Evolutionary conservation across 2,888 invertebrate genomes (phyloP).

Genomic region (Noctua janthe): DNA sequence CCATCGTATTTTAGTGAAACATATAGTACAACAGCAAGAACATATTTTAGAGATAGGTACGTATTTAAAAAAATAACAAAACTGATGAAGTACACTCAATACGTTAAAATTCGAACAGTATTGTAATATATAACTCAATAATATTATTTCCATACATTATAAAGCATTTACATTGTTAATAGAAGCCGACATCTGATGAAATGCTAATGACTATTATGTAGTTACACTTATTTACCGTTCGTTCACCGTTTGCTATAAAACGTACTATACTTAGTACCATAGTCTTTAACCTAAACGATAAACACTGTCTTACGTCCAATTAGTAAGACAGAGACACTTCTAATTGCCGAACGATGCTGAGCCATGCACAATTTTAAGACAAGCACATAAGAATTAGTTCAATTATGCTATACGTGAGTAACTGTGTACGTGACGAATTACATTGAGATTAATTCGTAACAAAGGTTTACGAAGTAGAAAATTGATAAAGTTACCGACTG

Average conservation of each 20-base stretch:
- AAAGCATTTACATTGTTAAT: constrained; percentile 69
- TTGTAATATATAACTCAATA: constrained; percentile 26
- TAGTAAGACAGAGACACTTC: constrained; percentile 58
- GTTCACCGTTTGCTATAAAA: constrained; percentile 56
- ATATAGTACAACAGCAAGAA: constrained; percentile 58
- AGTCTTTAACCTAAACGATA: constrained; percentile 62
- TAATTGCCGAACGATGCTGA: constrained; percentile 56
- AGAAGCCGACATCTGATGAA: constrained; percentile 64
- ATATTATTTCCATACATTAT: constrained; percentile 54
- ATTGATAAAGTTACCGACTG: neutral
- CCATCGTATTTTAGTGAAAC: constrained; percentile 37
- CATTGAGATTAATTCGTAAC: constrained; percentile 12
- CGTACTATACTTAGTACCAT: constrained; percentile 52
- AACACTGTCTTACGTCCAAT: constrained; percentile 63
- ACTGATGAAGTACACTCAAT: constrained; percentile 25
- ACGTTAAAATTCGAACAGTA: constrained; percentile 22
- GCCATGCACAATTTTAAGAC: constrained; percentile 68
- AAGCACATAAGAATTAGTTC: constrained; percentile 51
- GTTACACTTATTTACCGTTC: constrained; percentile 60
- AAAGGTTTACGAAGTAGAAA: constrained; percentile 9
- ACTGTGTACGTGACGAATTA: constrained; percentile 50
- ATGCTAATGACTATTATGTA: constrained; percentile 62
- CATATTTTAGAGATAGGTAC: constrained; percentile 16
- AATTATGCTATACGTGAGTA: constrained; percentile 43
- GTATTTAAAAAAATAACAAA: constrained; percentile 2